phyloP scores from a whole-genome alignment of 2,113 vertebrate species.

The Cettia cetti region DNA sequence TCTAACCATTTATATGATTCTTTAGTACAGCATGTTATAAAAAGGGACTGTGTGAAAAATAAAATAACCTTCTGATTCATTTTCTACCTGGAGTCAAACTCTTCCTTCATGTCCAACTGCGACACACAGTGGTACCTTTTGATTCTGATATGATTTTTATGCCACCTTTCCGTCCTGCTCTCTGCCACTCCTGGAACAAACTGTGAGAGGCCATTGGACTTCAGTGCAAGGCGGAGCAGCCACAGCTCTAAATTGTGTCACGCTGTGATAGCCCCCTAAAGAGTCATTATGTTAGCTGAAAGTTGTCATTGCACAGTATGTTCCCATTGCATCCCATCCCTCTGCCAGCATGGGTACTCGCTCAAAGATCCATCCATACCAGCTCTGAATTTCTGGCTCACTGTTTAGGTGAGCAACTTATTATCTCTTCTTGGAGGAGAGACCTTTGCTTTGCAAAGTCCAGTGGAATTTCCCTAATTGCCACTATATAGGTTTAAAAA shows the following conservation, averaged over 20 bases:
- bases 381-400: not conserved
- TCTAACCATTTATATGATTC: no score
- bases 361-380: not conserved
- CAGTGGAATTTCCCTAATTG: not conserved
- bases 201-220: not conserved
- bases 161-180: not conserved
- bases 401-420: not conserved
- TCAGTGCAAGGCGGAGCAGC: not conserved
- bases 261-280: not conserved
- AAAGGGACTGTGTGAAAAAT: no score
- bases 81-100: no score
- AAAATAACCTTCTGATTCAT: no score
- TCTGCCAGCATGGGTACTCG: not conserved
- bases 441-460: not conserved
- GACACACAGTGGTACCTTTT: not conserved
- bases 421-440: not conserved
- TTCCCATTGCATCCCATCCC: not conserved
- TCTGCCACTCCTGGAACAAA: not conserved
- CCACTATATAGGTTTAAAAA: not conserved
- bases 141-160: not conserved
- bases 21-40: no score
- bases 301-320: not conserved
- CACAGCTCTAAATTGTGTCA: not conserved
- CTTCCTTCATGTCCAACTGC: no score
- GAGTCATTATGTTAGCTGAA: not conserved